Conservation (phyloP, 2,888 invertebrate genomes). For the Ophioninae sp. region DNA sequence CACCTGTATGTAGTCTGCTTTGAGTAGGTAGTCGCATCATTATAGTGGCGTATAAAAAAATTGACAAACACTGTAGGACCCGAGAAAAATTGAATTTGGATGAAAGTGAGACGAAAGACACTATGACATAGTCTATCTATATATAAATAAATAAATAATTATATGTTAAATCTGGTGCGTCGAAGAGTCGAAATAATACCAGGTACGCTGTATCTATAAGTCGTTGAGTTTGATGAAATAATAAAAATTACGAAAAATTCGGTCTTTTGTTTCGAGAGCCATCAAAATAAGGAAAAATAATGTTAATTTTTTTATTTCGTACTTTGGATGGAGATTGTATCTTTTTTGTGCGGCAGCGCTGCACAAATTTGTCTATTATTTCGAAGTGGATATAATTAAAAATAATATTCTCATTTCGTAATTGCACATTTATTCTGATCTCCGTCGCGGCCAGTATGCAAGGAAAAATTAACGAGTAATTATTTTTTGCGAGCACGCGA, state of each 20-base stretch:
- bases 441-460: neutral
- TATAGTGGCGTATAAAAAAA: slow-evolving; percentile 40
- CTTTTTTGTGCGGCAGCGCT: neutral
- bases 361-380: neutral
- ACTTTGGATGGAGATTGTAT: neutral
- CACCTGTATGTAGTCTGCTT: slow-evolving; percentile 53
- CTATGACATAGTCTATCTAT: slow-evolving; percentile 25
- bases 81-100: slow-evolving; percentile 28
- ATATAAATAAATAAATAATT: neutral
- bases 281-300: neutral
- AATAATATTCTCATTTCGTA: neutral
- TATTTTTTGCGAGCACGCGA: neutral
- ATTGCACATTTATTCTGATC: neutral
- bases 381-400: neutral
- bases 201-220: slow-evolving; percentile 60
- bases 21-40: slow-evolving; percentile 52
- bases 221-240: slow-evolving; percentile 63
- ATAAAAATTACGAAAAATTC: slow-evolving; percentile 57
- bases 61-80: slow-evolving; percentile 11
- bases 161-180: slow-evolving; percentile 40
- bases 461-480: neutral
- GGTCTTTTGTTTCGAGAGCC: slow-evolving; percentile 9
- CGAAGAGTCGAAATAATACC: slow-evolving; percentile 36
- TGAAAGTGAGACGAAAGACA: slow-evolving; percentile 36
- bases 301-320: neutral